Evolutionary conservation across 2,113 vertebrate species (phyloP).

Genomic region (Mustela nigripes): DNA sequence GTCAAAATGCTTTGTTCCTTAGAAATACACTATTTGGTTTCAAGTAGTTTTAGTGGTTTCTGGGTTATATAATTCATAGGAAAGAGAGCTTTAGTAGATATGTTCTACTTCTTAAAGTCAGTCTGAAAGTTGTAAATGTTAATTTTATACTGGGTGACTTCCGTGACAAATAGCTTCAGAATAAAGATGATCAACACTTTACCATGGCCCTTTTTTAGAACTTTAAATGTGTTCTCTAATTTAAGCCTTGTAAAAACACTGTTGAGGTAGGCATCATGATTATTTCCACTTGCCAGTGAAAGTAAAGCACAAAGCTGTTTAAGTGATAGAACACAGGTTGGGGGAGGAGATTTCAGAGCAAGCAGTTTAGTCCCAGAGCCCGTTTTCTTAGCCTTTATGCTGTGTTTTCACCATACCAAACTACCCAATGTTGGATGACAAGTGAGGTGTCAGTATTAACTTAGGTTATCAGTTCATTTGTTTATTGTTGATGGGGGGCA

Average conservation of each 20-base stretch:
- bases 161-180: neutral
- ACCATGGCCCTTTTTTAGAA: neutral
- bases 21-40: neutral
- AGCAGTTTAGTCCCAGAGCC: neutral
- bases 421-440: neutral
- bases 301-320: neutral
- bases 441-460: neutral
- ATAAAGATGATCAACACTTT: neutral
- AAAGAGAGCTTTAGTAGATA: neutral
- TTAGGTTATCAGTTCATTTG: neutral
- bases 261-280: neutral
- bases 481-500: neutral
- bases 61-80: neutral
- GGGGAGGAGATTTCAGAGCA: neutral
- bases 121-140: conserved; percentile 30
- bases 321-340: neutral
- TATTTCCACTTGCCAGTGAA: neutral
- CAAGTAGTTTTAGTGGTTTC: neutral
- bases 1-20: conserved; percentile 5
- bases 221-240: neutral
- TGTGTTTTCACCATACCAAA: neutral
- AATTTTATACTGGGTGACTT: neutral
- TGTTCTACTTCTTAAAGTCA: conserved; percentile 44
- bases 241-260: neutral
- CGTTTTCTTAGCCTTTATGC: neutral